Percentiles rank a stretch among this genome's conserved stretches.
phyloP scores from a whole-genome alignment of 2,797 vertebrate species.

The Alexandromys oeconomus region DNA sequence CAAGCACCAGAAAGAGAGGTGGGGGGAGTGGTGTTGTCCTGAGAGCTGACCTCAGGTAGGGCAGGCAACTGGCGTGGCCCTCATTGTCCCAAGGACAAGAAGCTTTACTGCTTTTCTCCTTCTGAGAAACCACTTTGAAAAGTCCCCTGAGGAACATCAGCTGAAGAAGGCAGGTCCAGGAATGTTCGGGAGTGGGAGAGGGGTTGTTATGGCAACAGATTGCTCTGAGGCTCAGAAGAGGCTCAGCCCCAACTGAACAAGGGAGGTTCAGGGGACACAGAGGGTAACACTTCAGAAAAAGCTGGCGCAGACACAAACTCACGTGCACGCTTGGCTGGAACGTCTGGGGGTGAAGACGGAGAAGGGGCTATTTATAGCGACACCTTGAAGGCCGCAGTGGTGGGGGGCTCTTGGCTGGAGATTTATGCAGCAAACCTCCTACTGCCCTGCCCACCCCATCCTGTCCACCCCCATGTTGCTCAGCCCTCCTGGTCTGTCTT shows the following conservation, averaged over 20 bases:
- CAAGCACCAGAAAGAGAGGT: not conserved
- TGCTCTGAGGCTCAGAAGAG: conserved; percentile 81
- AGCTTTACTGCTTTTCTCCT: not conserved
- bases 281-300: conserved; percentile 75
- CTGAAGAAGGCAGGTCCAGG: conserved; percentile 41
- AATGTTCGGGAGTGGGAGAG: conserved; percentile 66
- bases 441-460: not conserved
- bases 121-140: fast-evolving
- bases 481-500: not conserved
- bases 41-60: not conserved
- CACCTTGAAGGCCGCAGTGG: fast-evolving
- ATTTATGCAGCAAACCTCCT: too few species aligned
- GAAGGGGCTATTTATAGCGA: not conserved
- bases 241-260: conserved; percentile 71
- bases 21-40: not conserved
- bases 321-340: not conserved
- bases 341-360: not conserved
- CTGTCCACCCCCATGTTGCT: not conserved
- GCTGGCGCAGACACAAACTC: conserved; percentile 44
- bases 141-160: not conserved
- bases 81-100: not conserved
- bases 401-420: fast-evolving
- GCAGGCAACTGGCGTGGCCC: fast-evolving
- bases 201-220: conserved; percentile 89
- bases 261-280: conserved; percentile 38